phyloP scores from a whole-genome alignment of 2,797 vertebrate species.

The Tolypeutes matacus region DNA sequence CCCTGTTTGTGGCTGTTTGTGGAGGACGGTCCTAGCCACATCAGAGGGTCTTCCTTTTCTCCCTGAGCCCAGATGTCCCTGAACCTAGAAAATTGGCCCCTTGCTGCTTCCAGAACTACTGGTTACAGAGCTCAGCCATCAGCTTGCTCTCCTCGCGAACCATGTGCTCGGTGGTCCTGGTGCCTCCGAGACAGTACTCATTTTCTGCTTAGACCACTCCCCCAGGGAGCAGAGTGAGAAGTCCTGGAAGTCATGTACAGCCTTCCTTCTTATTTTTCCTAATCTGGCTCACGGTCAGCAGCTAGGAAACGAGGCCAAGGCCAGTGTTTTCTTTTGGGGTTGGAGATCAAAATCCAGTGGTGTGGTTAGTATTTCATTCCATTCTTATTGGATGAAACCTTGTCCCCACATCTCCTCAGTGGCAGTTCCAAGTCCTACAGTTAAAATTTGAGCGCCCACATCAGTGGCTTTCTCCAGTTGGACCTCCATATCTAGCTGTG shows the following conservation, averaged over 20 bases:
- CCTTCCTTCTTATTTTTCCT: neutral
- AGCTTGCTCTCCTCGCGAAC: neutral
- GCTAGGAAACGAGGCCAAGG: neutral
- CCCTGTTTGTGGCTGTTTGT: neutral
- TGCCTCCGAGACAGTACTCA: rapidly evolving
- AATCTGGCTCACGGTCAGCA: neutral
- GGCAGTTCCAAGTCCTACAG: neutral
- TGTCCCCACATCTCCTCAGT: neutral
- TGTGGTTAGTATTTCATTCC: rapidly evolving
- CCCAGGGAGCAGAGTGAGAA: neutral
- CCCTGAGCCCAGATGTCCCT: neutral
- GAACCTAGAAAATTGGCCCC: rapidly evolving
- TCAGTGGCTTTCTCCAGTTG: neutral
- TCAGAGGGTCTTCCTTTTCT: rapidly evolving
- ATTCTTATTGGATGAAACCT: neutral
- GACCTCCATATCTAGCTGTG: neutral
- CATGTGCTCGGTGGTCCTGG: neutral
- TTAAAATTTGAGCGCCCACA: neutral
- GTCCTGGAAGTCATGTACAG: neutral
- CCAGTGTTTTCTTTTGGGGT: neutral
- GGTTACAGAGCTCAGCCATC: neutral
- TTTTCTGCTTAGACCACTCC: neutral
- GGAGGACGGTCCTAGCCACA: neutral
- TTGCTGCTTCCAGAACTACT: neutral
- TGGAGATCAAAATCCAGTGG: neutral